Conservation (phyloP, 2,888 invertebrate species). For the Drosophila formosana region DNA sequence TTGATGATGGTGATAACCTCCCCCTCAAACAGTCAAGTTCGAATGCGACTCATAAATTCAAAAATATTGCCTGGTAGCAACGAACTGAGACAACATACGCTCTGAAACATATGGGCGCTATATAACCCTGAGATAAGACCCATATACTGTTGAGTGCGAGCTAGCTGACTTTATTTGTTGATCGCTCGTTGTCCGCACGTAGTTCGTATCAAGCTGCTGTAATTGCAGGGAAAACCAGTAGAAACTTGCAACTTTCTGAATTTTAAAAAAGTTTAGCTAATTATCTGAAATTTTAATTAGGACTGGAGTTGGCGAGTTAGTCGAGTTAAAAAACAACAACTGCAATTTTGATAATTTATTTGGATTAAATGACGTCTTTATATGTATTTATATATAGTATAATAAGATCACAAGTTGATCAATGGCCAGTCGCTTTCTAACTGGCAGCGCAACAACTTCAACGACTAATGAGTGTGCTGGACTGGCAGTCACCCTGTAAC, state of each 20-base stretch:
- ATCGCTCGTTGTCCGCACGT: constrained; percentile 21
- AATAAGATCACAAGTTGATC: constrained; percentile 9
- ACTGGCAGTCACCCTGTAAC: not conserved
- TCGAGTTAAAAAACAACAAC: not conserved
- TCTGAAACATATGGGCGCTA: constrained; percentile 13
- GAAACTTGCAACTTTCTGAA: not conserved
- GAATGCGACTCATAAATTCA: constrained; percentile 37
- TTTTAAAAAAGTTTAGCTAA: not conserved
- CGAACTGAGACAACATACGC: constrained; percentile 19
- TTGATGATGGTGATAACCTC: constrained; percentile 21
- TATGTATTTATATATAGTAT: not conserved
- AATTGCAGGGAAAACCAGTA: constrained; percentile 1
- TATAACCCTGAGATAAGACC: constrained; percentile 44
- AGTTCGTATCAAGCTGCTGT: constrained; percentile 17
- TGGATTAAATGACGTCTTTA: not conserved
- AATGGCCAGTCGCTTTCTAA: constrained; percentile 8
- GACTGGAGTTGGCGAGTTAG: not conserved
- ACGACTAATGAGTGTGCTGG: not conserved
- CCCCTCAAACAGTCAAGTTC: constrained; percentile 2
- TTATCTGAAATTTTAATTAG: not conserved
- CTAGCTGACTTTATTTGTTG: not conserved
- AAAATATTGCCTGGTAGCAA: constrained; percentile 31
- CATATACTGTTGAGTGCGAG: not conserved
- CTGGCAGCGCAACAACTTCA: not conserved
- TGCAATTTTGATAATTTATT: not conserved